A percentile compares a stretch with the other conserved stretches of the same genome.
phyloP scores from a whole-genome alignment of 2,113 vertebrate species.

The Struthidea cinerea region DNA sequence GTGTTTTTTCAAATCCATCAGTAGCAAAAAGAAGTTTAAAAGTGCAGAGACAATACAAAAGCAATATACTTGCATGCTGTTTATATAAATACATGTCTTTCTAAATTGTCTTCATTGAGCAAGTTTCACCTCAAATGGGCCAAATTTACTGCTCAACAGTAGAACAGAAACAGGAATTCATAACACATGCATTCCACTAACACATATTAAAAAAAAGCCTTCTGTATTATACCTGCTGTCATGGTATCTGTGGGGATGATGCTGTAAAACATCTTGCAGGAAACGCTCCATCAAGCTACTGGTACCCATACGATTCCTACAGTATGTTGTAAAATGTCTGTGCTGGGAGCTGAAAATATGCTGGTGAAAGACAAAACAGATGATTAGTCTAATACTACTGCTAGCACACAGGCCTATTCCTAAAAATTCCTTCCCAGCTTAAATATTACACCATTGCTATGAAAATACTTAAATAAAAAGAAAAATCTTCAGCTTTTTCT shows the following conservation, averaged over 20 bases:
- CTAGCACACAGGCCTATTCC: neutral
- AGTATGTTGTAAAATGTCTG: conserved; percentile 73
- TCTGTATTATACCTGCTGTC: conserved; percentile 77
- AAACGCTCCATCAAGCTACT: conserved; percentile 87
- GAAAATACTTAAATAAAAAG: neutral
- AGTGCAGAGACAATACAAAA: neutral
- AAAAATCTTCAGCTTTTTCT: neutral
- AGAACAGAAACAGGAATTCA: neutral
- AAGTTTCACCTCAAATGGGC: neutral
- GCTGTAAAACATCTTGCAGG: conserved; percentile 85
- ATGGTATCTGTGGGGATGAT: conserved; percentile 82
- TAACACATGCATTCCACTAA: neutral
- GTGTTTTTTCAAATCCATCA: neutral
- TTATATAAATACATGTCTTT: neutral
- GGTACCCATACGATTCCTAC: conserved; percentile 60
- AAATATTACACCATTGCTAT: neutral
- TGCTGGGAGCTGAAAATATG: conserved; percentile 86
- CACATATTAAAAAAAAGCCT: neutral
- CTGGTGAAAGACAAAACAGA: conserved; percentile 66
- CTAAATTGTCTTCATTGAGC: neutral
- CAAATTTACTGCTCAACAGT: neutral
- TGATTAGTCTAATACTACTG: neutral
- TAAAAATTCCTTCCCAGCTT: neutral
- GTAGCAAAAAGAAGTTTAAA: neutral
- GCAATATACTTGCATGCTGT: neutral